Base-by-base conservation (phyloP, 2,888 invertebrate genomes). In the Plusia festucae region DNA sequence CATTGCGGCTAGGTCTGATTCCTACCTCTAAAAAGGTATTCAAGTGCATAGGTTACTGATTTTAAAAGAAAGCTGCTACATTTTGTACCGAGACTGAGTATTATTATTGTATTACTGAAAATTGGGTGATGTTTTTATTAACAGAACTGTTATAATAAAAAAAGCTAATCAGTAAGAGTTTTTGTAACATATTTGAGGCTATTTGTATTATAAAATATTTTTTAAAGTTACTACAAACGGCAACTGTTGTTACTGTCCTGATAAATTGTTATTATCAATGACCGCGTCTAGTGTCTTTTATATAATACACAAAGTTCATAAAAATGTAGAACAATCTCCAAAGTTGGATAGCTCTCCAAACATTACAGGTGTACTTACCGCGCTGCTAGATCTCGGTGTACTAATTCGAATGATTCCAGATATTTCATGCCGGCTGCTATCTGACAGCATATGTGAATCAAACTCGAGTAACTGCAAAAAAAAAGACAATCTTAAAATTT, bases 381-480 rank as follows among this genome's bases (percentile, higher is more conserved):
- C 60, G 98, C 98, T 65, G 98, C 97, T 79, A 99, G 95, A 93
- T 99, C 98, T 79, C 98, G 96, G 93, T 99, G 99, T 60, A 98
- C 97, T 92, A 98, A 96, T 89, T 98, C 98, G 90, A 98, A 96
- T 54, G 97, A 97, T 93, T 99, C 99, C 90, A 99, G 96, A 92
- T 98, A 98, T 89, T 98, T 98, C 98, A 99, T 98, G 77, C 98
- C 99, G 60, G 98, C 98, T 71, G 98, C 98, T 83, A 99, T 97
- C 95, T 99, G 98, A 64, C 97, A 97, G 82, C 98, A 97, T 91
- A 98, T 97, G 95, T 97, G 98, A 81, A 98, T 97, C 89, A 98
- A 96, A 91, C 97, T 97, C 83, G 97, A 97, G 91, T 98, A 97
- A 89, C 98, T 98, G 96, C 7, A 24, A 96, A 95, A 78, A 16